Percentiles rank a stretch among this genome's conserved stretches.
These are phyloP conservation scores for Nilaparvata lugens DNA, from an alignment of 1,140 invertebrate species.

Conservation along the genomic window DNA sequence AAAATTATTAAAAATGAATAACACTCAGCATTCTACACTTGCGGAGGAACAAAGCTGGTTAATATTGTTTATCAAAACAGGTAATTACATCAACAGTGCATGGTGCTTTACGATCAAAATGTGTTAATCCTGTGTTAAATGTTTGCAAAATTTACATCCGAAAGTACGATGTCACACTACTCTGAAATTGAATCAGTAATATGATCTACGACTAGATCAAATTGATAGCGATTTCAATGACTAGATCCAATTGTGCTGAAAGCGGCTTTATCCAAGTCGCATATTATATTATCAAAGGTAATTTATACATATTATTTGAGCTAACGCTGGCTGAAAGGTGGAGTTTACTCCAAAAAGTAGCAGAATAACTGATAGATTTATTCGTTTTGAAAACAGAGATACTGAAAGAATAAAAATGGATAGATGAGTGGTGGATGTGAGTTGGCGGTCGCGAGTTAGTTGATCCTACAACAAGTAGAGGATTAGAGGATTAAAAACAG, in stretches of 20 bases:
- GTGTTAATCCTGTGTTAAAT: slow-evolving; percentile 1
- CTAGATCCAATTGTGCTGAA: slow-evolving; percentile 10
- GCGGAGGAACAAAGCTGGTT: slow-evolving; percentile 8
- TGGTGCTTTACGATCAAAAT: slow-evolving; percentile 1
- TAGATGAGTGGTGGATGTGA: slow-evolving; percentile 8
- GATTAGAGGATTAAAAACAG: slow-evolving; percentile 8
- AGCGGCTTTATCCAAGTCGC: slow-evolving; percentile 6
- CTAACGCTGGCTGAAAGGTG: slow-evolving; percentile 22
- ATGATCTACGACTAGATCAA: not conserved
- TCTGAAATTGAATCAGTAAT: slow-evolving; percentile 8
- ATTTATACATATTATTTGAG: not conserved
- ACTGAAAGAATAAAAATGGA: slow-evolving; percentile 12
- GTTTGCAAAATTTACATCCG: not conserved
- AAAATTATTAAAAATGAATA: slow-evolving; percentile 5
- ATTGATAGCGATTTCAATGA: slow-evolving; percentile 10
- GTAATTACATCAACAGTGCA: slow-evolving; percentile 8
- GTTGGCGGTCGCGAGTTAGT: not conserved
- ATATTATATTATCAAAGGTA: not conserved
- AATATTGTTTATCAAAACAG: slow-evolving; percentile 15
- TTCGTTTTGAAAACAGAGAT: slow-evolving; percentile 12
- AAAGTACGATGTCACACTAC: slow-evolving; percentile 3
- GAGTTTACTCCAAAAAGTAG: slow-evolving; percentile 29
- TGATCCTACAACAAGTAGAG: slow-evolving; percentile 4
- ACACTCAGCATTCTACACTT: slow-evolving; percentile 9
- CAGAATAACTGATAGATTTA: slow-evolving; percentile 1